Evolutionary conservation across 2,888 invertebrate species (phyloP).

Genomic region (Hecatera dysodea): DNA sequence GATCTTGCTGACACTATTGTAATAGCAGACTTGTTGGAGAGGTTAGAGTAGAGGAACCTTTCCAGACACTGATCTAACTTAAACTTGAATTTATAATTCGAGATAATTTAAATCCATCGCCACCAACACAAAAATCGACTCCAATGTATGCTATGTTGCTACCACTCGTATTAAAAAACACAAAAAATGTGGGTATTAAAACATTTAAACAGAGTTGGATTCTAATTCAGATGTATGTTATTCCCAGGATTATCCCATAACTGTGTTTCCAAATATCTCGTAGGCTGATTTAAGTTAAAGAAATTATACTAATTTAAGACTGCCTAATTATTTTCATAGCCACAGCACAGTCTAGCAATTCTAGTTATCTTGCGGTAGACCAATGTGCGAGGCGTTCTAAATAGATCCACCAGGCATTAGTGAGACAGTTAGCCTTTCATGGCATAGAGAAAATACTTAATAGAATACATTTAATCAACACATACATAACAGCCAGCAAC

Average conservation of each 20-base stretch:
- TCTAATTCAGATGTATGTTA: neutral
- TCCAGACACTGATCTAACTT: no score
- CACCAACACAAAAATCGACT: no score
- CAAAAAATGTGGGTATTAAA: no score
- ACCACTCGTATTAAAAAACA: no score
- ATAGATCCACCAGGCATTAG: constrained; percentile 1
- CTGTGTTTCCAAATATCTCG: neutral
- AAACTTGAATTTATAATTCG: no score
- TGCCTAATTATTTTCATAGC: neutral
- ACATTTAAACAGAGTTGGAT: no score
- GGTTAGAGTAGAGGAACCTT: no score
- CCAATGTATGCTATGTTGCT: no score
- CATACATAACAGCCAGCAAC: no score
- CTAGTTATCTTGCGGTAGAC: constrained; percentile 36
- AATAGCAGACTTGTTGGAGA: no score
- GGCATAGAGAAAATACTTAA: neutral
- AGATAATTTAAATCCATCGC: no score
- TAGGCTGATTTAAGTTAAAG: neutral
- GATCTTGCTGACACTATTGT: no score
- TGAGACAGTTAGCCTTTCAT: neutral
- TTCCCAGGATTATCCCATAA: neutral
- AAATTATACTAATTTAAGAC: neutral
- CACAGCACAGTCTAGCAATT: neutral
- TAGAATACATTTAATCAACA: neutral
- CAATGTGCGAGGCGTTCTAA: neutral